A percentile compares a stretch with the other conserved stretches of the same genome.
These are phyloP conservation scores for Deroptyus accipitrinus DNA, from an alignment of 2,113 vertebrate species.

Conservation along the genomic window DNA sequence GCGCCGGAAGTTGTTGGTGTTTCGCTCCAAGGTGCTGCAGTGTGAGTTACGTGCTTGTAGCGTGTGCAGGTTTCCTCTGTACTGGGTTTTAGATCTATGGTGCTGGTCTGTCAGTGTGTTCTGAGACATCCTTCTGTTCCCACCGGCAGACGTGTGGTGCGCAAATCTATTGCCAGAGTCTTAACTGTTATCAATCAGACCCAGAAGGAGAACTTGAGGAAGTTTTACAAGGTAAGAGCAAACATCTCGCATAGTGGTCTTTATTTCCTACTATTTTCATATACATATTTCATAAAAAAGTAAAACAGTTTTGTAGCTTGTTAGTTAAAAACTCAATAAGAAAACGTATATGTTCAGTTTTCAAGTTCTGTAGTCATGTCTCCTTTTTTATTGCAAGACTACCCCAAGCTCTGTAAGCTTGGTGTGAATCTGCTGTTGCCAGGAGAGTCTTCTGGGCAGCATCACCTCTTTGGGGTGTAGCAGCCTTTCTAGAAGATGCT, in stretches of 20 bases:
- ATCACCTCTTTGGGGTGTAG: neutral
- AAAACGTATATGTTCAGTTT: fast-evolving
- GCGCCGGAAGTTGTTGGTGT: fast-evolving
- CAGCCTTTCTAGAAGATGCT: neutral
- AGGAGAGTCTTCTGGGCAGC: neutral
- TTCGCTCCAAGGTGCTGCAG: fast-evolving
- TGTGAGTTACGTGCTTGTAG: fast-evolving
- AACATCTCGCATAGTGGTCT: fast-evolving
- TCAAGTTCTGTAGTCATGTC: fast-evolving
- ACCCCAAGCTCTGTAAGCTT: neutral
- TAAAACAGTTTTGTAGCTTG: fast-evolving
- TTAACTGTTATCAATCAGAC: slow-evolving; percentile 98
- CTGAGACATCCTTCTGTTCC: neutral
- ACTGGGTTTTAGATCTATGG: fast-evolving
- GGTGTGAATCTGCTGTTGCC: slow-evolving; percentile 31
- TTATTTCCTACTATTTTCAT: fast-evolving
- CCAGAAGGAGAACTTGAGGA: slow-evolving; percentile 97
- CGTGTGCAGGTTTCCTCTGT: fast-evolving
- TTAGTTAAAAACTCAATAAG: neutral
- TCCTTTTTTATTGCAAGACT: neutral
- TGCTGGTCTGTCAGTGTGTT: fast-evolving
- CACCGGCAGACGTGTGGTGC: slow-evolving; percentile 87
- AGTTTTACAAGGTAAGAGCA: slow-evolving; percentile 91
- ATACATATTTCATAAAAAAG: fast-evolving
- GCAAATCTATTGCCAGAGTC: slow-evolving; percentile 96